phyloP scores from a whole-genome alignment of 2,888 invertebrate genomes.

The Agelastica alni region DNA sequence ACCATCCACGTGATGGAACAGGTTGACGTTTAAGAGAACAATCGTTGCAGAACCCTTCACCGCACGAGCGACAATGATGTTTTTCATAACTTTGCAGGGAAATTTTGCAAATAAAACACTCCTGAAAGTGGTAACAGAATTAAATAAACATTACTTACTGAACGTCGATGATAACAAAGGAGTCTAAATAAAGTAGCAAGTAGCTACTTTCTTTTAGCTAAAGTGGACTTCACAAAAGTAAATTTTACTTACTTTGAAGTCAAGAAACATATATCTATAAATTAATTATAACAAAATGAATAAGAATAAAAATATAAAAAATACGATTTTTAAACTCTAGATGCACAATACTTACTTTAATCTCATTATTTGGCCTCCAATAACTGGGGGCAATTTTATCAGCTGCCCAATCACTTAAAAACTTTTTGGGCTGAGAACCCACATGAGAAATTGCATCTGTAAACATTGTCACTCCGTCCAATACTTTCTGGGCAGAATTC shows the following conservation, averaged over 20 bases:
- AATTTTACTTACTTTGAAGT: too few relatives aligned
- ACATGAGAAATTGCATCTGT: conserved; percentile 66
- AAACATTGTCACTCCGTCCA: conserved; percentile 64
- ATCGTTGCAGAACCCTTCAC: conserved; percentile 76
- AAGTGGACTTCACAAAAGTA: too few relatives aligned
- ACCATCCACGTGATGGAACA: conserved; percentile 76
- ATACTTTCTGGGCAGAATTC: conserved; percentile 58
- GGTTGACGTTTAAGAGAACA: conserved; percentile 71
- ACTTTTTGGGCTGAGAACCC: conserved; percentile 72
- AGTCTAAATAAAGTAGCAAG: too few relatives aligned
- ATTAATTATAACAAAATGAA: too few relatives aligned
- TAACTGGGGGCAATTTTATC: conserved; percentile 79
- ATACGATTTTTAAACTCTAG: too few relatives aligned
- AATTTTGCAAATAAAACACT: conserved; percentile 68
- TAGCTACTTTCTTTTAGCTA: too few relatives aligned
- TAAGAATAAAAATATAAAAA: too few relatives aligned
- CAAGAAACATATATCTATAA: too few relatives aligned
- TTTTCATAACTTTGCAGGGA: conserved; percentile 62
- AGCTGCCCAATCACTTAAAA: conserved; percentile 72
- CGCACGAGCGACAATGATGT: conserved; percentile 79
- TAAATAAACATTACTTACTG: too few relatives aligned
- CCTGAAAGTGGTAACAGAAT: too few relatives aligned
- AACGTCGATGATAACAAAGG: too few relatives aligned
- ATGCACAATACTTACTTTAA: conserved; percentile 66
- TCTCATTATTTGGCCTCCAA: conserved; percentile 79